Evolutionary conservation across 2,888 invertebrate species (phyloP).

Genomic region (Drosophila anceps): DNA sequence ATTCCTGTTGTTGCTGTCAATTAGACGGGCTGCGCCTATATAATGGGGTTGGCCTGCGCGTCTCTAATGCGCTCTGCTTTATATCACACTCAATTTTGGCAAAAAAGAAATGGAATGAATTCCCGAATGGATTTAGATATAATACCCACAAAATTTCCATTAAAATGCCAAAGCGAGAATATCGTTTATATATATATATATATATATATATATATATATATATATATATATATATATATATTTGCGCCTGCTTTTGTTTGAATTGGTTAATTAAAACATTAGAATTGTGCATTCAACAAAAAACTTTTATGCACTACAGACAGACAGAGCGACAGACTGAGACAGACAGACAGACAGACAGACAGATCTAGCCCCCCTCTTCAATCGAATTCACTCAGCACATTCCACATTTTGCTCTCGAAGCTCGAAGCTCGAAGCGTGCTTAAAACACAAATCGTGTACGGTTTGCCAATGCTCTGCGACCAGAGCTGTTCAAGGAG

Average conservation of each 20-base stretch:
- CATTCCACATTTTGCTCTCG: conserved; percentile 15
- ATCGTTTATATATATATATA: conserved; percentile 3
- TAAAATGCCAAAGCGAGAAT: conserved; percentile 14
- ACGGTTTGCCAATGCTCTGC: conserved; percentile 53
- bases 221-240: conserved; percentile 11
- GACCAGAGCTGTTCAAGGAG: conserved; percentile 53
- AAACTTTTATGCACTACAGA: conserved; percentile 35
- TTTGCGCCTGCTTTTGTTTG: conserved; percentile 16
- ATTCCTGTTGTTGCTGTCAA: conserved; percentile 50
- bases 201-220: conserved; percentile 16
- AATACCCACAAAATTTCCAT: conserved; percentile 13
- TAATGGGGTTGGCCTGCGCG: conserved; percentile 6
- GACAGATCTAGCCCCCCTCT: background rate
- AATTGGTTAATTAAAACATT: conserved; percentile 58
- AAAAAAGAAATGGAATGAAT: conserved; percentile 4
- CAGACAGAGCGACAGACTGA: background rate
- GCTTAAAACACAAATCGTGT: conserved; percentile 61
- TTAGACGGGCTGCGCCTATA: conserved; percentile 22
- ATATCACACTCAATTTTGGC: conserved; percentile 32
- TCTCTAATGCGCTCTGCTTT: conserved; percentile 9
- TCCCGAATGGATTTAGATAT: conserved; percentile 18
- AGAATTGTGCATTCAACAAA: conserved; percentile 22
- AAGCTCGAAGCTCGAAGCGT: conserved; percentile 42
- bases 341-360: background rate
- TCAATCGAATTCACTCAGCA: background rate